Conservation (phyloP, 2,797 vertebrate genomes). For the Neostethus bicornis region DNA sequence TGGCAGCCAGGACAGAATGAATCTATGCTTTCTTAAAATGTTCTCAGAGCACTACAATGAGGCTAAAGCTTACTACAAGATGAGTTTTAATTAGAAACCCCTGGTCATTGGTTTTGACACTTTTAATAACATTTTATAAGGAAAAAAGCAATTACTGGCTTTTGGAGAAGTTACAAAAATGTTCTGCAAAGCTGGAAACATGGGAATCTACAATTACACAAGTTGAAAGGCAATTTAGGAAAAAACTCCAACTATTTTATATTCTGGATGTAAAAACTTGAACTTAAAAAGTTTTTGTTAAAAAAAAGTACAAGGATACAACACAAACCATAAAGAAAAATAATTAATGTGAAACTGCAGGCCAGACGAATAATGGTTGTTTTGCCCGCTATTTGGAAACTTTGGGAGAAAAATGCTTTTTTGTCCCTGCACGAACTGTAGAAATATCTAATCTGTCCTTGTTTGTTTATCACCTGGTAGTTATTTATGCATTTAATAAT, state of each 20-base stretch:
- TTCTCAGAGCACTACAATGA: background rate
- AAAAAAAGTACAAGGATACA: background rate
- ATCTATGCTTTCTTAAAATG: constrained; percentile 11
- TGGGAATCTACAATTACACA: background rate
- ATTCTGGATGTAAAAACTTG: no score
- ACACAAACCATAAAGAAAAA: background rate
- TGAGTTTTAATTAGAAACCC: constrained; percentile 11
- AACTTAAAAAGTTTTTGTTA: no score
- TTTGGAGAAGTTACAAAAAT: background rate
- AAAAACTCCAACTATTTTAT: no score
- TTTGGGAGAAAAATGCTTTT: background rate
- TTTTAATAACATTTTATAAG: background rate
- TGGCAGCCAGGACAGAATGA: background rate
- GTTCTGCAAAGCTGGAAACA: background rate
- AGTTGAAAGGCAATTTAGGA: background rate
- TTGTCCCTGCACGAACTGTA: background rate
- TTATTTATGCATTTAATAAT: background rate
- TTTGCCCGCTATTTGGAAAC: background rate
- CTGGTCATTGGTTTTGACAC: background rate
- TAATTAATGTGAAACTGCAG: background rate
- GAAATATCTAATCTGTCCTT: no score
- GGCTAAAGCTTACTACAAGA: constrained; percentile 1
- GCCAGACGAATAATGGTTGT: no score
- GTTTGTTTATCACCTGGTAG: no score
- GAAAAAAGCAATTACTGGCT: constrained; percentile 1